Base-by-base conservation (phyloP, 2,888 invertebrate species). In the Timema cristinae region DNA sequence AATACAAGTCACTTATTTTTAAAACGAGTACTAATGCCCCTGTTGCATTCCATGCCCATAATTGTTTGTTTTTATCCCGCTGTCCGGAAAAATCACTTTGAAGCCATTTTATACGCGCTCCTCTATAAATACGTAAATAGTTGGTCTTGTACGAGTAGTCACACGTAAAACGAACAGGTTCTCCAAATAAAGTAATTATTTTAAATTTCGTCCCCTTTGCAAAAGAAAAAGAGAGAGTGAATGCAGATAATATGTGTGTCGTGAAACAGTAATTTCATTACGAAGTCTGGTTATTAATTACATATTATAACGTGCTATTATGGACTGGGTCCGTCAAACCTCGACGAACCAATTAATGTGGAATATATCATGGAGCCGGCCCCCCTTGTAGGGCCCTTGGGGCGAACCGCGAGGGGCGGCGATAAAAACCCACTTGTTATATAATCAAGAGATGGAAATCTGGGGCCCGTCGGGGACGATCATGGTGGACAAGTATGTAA, bases 241-340 rank as follows among this genome's bases (percentile, higher is more conserved):
- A 32, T 32, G 32, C 32, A 32, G 32, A 32, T 32, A 32, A 32
- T 32, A 32, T 32, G 32, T 32, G 32, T 32, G 32, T 32, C 32
- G 59, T 59, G n/a, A n/a, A n/a, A 59, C 47, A 48, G 47, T 47
- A n/a, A 47, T 63, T 63, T 63, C 63, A 47, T 63, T 63, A 47
- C 47, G 32, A 63, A 32, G 10, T 48, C 63, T 63, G 32, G 63
- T 63, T 32, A 63, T 63, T 63, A 63, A 63, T 63, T 63, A 63
- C 63, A 63, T 63, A 63, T 63, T 63, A 63, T 63, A 63, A 63
- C 63, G 63, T 63, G 63, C 47, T 13, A 63, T 63, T 63, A 63
- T 13, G 63, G 6, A 32, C 32, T 4, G n/a, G 32, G 32, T 32
- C 4, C 32, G 32, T 32, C 32, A 32, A 32, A 1, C 32, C 4